These are phyloP conservation scores for Pristionchus maxplancki DNA, from an alignment of 2,888 invertebrate genomes.

Conservation along the genomic window DNA sequence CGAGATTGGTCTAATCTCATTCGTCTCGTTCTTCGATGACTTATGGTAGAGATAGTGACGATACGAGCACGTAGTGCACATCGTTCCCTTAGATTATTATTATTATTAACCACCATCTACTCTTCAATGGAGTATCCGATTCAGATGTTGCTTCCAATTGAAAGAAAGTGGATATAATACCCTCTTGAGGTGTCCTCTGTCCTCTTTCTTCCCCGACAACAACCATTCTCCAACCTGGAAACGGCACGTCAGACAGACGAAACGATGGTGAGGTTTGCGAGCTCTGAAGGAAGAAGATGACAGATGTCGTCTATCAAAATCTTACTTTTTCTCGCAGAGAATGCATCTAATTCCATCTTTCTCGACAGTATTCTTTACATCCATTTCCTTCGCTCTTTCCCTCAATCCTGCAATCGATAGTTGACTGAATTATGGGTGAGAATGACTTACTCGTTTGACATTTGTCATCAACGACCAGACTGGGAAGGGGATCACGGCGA, in stretches of 20 bases:
- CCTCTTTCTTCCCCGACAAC: not conserved
- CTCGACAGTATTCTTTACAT: not conserved
- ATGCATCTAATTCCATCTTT: not conserved
- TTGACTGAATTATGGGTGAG: not conserved
- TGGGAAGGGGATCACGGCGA: not conserved
- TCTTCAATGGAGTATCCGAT: too few species aligned
- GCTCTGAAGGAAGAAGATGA: not conserved
- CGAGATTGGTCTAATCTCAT: not conserved
- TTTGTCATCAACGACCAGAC: not conserved
- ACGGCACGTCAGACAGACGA: not conserved
- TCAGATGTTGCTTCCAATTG: too few species aligned
- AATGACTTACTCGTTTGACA: not conserved
- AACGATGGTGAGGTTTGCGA: not conserved
- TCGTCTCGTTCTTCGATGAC: not conserved
- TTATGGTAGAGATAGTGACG: not conserved
- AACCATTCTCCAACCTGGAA: not conserved
- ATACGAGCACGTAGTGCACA: not conserved
- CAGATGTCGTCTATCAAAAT: not conserved
- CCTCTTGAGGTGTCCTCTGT: not conserved
- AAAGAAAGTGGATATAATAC: too few species aligned
- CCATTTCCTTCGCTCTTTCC: not conserved
- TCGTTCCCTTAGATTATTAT: not conserved
- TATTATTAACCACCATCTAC: not conserved
- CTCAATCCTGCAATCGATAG: not conserved
- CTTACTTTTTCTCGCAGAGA: not conserved